Evolutionary conservation across 2,113 vertebrate genomes (phyloP), one percentile per base, ranked within the genome.

Genomic region (Aphelocoma coerulescens): DNA sequence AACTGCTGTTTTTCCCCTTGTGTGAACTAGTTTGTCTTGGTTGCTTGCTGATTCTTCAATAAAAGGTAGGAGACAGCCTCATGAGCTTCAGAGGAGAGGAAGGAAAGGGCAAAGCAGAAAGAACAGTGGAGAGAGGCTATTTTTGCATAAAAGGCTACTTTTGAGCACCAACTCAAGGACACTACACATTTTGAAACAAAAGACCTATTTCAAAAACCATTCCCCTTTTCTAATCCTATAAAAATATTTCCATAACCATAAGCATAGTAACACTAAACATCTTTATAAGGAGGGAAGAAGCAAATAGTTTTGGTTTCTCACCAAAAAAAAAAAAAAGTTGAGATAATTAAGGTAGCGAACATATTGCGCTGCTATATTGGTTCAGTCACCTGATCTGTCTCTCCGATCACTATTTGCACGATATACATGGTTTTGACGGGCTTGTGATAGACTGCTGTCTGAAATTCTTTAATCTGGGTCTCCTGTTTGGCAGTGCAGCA

Each of bases 371-470:
- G 92, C 94, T 96, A 93, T 97, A 94, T 97, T 97, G 94, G 95
- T 97, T 97, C 96, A 97, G 93, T 96, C 96, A 97, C 95, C 96
- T 97, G 95, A 96, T 96, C 95, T 96, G 93, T 96, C 93, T 97
- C 96, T 96, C 92, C 35, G 43, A 96, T 97, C 95, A 95, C 88
- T 95, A 97, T 97, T 95, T 97, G 93, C 90, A 96, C 65, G 92
- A 95, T 96, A 96, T 96, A 94, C 95, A 96, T 80, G 90, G 82
- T 96, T 97, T 96, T 97, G 96, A 97, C 89, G 95, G 92, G 94
- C 93, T 97, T 97, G 93, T 97, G 96, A 97, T 97, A 97, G 97
- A 97, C 96, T 96, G 96, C 96, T 97, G 96, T 97, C 97, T 97
- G 96, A 97, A 97, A 97, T 92, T 90, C 94, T 94, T 94, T 97